phyloP scores from a whole-genome alignment of 2,797 vertebrate genomes.

The Caiman crocodilus region DNA sequence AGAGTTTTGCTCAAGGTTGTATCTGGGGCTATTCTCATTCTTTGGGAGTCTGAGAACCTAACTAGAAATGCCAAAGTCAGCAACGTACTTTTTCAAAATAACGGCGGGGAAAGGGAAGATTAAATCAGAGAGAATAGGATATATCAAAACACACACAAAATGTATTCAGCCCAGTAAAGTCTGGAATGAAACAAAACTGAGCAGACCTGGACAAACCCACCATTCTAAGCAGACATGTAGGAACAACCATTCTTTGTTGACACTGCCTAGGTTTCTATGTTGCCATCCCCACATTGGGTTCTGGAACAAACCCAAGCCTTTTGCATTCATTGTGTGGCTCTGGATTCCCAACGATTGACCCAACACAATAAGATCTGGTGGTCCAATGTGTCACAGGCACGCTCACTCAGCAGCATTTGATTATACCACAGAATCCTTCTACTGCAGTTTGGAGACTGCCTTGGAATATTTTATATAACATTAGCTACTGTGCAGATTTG shows the following conservation, averaged over 20 bases:
- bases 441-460: slow-evolving; percentile 43
- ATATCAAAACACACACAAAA: too few species aligned
- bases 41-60: not conserved
- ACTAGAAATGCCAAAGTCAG: not conserved
- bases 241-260: not conserved
- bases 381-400: not conserved
- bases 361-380: not conserved
- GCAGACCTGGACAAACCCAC: not conserved
- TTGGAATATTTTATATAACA: slow-evolving; percentile 70
- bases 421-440: not conserved
- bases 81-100: not conserved
- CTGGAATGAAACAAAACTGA: not conserved
- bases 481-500: slow-evolving; percentile 74
- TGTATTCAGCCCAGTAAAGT: not conserved
- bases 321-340: not conserved
- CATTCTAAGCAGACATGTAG: too few species aligned
- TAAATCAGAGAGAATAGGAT: not conserved
- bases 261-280: not conserved
- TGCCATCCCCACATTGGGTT: not conserved
- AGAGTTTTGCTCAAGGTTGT: not conserved
- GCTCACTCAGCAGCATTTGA: slow-evolving; percentile 7
- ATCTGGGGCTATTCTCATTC: not conserved
- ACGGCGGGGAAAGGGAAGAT: not conserved
- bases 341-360: not conserved
- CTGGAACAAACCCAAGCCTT: not conserved